Conservation (phyloP, 2,888 invertebrate genomes). For the Ceramica pisi region DNA sequence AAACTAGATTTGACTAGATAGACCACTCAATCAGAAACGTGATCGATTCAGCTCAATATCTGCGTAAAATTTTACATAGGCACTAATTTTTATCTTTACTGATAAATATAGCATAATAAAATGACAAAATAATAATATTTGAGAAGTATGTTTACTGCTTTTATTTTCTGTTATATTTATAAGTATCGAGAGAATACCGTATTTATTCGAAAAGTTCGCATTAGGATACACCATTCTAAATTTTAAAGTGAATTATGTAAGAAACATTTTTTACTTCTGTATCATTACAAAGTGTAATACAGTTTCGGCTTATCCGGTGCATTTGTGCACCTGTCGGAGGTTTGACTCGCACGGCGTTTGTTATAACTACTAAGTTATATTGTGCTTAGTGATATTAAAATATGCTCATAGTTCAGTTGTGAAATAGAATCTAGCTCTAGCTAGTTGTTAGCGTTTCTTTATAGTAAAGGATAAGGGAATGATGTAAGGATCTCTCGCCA, state of each 20-base stretch:
- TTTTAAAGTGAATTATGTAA: constrained; percentile 79
- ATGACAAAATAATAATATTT: constrained; percentile 63
- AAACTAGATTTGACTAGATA: constrained; percentile 64
- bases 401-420: constrained; percentile 89
- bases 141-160: constrained; percentile 66
- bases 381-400: constrained; percentile 88
- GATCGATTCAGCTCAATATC: constrained; percentile 79
- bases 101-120: constrained; percentile 79
- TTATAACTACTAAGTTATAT: constrained; percentile 77
- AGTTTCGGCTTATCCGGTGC: constrained; percentile 81
- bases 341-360: constrained; percentile 76
- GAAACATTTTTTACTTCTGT: constrained; percentile 84
- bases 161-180: constrained; percentile 77
- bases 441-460: constrained; percentile 84
- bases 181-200: constrained; percentile 77
- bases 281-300: constrained; percentile 75
- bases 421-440: constrained; percentile 88
- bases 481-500: constrained; percentile 73
- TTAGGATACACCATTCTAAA: constrained; percentile 82
- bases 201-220: constrained; percentile 76
- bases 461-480: constrained; percentile 70
- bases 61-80: constrained; percentile 72
- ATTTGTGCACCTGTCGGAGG: constrained; percentile 71
- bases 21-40: constrained; percentile 68
- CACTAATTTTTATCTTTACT: constrained; percentile 75